Evolutionary conservation across 2,797 vertebrate species (phyloP).

Genomic region (Anguilla marmorata): DNA sequence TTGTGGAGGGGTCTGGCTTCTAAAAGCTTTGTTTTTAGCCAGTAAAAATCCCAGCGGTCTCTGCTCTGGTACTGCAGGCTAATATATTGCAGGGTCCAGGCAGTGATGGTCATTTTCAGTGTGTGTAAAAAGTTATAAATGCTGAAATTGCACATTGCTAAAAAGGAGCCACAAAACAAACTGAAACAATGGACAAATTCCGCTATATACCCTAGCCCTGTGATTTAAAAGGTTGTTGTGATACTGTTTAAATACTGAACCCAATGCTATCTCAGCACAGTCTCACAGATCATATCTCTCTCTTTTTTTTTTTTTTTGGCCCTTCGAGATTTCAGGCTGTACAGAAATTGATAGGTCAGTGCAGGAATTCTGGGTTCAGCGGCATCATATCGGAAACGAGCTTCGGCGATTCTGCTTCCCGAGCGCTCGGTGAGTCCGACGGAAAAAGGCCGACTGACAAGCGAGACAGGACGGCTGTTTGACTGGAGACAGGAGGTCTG

Average conservation of each 20-base stretch:
- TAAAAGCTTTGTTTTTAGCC: background rate
- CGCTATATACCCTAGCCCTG: background rate
- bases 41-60: slow-evolving; percentile 1
- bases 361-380: background rate
- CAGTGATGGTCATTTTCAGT: background rate
- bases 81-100: background rate
- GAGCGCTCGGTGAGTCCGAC: background rate
- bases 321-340: background rate
- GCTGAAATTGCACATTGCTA: background rate
- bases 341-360: background rate
- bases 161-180: slow-evolving; percentile 11
- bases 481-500: background rate
- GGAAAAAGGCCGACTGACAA: background rate
- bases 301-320: background rate
- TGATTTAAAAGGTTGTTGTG: background rate
- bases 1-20: background rate
- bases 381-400: background rate
- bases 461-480: background rate
- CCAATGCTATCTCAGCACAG: background rate
- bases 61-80: background rate
- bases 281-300: background rate
- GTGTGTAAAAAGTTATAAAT: background rate
- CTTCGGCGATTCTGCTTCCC: background rate
- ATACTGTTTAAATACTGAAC: slow-evolving; percentile 1
- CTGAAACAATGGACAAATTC: background rate